A percentile compares a stretch with the other conserved stretches of the same genome.
These are phyloP conservation scores for Hippocampus zosterae DNA, from an alignment of 2,113 vertebrate genomes.

Conservation along the genomic window DNA sequence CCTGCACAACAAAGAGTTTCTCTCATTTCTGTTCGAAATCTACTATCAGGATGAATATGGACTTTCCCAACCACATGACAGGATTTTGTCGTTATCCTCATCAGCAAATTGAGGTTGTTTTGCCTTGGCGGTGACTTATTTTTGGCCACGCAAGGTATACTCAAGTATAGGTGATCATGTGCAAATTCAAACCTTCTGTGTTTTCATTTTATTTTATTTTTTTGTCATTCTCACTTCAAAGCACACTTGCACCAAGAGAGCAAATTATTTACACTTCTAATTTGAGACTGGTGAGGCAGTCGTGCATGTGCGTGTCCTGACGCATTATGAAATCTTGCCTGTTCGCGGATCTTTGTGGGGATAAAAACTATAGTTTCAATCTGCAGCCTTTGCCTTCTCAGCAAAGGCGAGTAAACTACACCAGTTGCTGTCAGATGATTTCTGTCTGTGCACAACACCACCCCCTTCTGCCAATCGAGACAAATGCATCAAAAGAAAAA, in stretches of 20 bases:
- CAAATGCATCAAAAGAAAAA: background rate
- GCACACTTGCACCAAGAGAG: slow-evolving; percentile 14
- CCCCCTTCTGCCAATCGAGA: slow-evolving; percentile 43
- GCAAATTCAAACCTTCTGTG: slow-evolving; percentile 20
- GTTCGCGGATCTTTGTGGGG: background rate
- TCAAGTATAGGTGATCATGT: slow-evolving; percentile 22
- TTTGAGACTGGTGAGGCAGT: slow-evolving; percentile 10
- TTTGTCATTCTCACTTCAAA: slow-evolving; percentile 13
- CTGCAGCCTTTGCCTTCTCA: background rate
- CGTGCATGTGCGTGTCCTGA: background rate
- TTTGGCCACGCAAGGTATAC: background rate
- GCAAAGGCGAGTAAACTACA: background rate
- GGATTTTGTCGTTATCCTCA: background rate
- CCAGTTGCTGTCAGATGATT: background rate
- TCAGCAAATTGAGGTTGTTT: background rate
- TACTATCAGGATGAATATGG: background rate
- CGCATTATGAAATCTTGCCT: background rate
- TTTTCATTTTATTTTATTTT: slow-evolving; percentile 18
- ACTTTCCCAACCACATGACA: background rate
- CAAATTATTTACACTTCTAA: slow-evolving; percentile 2
- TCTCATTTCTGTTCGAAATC: background rate
- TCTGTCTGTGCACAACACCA: slow-evolving; percentile 13
- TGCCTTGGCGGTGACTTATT: background rate
- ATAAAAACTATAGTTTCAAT: slow-evolving; percentile 6
- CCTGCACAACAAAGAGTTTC: background rate